Evolutionary conservation across 2,888 invertebrate species (phyloP).

Genomic region (Fragum sueziense): DNA sequence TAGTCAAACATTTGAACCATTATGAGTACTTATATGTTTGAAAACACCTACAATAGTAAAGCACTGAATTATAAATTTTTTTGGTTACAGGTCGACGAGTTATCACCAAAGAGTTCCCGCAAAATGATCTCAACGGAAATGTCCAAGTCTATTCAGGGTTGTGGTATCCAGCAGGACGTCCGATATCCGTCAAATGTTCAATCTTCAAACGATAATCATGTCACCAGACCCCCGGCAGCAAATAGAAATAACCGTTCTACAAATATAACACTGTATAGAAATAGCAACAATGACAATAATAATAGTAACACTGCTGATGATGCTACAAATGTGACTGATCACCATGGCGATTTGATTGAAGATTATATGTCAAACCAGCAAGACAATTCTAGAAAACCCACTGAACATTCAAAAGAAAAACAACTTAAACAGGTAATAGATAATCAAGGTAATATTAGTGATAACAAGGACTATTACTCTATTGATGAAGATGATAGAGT

Average conservation of each 20-base stretch:
- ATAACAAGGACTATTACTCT: constrained; percentile 5
- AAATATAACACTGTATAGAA: background rate
- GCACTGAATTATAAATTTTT: too few relatives aligned
- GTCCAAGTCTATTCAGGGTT: constrained; percentile 49
- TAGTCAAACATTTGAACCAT: too few relatives aligned
- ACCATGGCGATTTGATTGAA: constrained; percentile 14
- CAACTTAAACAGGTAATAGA: background rate
- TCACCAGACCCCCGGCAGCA: background rate
- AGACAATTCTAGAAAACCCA: background rate
- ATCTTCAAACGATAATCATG: constrained; percentile 17
- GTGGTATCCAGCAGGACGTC: constrained; percentile 51
- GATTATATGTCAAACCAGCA: constrained; percentile 2
- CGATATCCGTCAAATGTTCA: background rate
- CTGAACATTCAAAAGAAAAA: background rate
- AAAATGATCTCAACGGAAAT: constrained; percentile 62
- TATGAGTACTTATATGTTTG: too few relatives aligned
- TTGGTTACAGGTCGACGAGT: constrained; percentile 68
- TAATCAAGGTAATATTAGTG: background rate
- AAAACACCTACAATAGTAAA: too few relatives aligned
- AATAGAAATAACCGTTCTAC: constrained; percentile 12
- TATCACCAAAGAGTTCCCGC: constrained; percentile 64
- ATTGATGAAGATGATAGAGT: background rate
- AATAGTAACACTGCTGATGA: constrained; percentile 3
- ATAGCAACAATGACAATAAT: background rate
- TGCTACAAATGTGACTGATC: background rate